Percentiles rank a stretch among this genome's conserved stretches.
Evolutionary conservation across 2,113 vertebrate species (phyloP).

Genomic region (Barbus barbus): DNA sequence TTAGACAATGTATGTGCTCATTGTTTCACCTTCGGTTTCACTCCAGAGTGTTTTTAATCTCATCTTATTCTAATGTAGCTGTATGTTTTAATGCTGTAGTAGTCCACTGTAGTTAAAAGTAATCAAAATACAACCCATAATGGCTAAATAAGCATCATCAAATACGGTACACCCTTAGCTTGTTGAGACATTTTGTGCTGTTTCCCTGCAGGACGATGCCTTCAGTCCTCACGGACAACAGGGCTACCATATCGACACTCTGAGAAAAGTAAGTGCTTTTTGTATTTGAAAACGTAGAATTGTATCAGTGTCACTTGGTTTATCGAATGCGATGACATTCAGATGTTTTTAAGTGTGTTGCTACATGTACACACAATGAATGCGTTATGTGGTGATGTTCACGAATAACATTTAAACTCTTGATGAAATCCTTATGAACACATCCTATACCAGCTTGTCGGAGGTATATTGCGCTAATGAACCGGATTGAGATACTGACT

Average conservation of each 20-base stretch:
- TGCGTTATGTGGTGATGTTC: background rate
- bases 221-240: slow-evolving; percentile 83
- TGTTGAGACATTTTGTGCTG: slow-evolving; percentile 34
- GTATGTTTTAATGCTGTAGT: background rate
- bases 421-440: background rate
- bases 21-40: background rate
- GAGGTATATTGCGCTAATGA: background rate
- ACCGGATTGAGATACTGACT: slow-evolving; percentile 33
- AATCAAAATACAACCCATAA: background rate
- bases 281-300: background rate
- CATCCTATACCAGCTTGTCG: background rate
- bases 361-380: background rate
- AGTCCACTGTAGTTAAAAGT: background rate
- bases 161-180: background rate
- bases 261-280: slow-evolving; percentile 82
- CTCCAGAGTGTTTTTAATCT: no score
- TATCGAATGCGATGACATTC: background rate
- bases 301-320: background rate
- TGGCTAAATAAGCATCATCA: background rate
- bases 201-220: slow-evolving; percentile 80
- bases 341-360: background rate
- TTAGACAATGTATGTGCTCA: background rate
- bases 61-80: background rate
- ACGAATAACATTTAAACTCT: background rate
- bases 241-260: slow-evolving; percentile 81